These are phyloP conservation scores for Hyposoter dolosus DNA, from an alignment of 2,888 invertebrate species.

Conservation along the genomic window DNA sequence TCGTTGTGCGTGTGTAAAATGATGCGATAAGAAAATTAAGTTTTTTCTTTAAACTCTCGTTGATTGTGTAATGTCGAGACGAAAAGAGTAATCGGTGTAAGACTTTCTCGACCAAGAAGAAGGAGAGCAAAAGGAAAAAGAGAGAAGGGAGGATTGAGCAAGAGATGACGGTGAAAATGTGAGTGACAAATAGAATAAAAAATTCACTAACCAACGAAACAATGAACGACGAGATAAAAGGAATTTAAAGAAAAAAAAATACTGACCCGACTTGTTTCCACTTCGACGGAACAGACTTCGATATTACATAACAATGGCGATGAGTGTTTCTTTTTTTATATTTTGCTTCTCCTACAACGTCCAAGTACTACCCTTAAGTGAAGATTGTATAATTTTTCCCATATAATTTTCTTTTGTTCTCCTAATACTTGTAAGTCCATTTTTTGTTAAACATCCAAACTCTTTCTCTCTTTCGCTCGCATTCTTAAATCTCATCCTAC, in stretches of 20 bases:
- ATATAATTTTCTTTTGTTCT: constrained; percentile 37
- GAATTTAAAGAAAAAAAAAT: background rate
- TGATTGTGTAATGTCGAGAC: constrained; percentile 2
- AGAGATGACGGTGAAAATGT: constrained; percentile 57
- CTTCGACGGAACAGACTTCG: constrained; percentile 59
- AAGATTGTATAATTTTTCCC: constrained; percentile 36
- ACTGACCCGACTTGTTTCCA: constrained; percentile 53
- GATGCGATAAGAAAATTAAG: constrained; percentile 26
- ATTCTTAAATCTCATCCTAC: constrained; percentile 67
- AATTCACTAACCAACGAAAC: background rate
- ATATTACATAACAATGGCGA: constrained; percentile 52
- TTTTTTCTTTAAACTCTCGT: constrained; percentile 9
- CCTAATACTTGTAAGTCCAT: constrained; percentile 24
- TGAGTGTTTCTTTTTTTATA: constrained; percentile 35
- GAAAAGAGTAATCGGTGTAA: constrained; percentile 38
- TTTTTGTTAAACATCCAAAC: constrained; percentile 26
- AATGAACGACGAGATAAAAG: constrained; percentile 37
- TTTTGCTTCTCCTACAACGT: constrained; percentile 41
- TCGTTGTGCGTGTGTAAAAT: background rate
- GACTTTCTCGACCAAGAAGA: constrained; percentile 34
- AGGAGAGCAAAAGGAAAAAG: constrained; percentile 47
- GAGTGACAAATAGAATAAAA: constrained; percentile 51
- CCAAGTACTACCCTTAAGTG: background rate
- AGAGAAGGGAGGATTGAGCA: constrained; percentile 52
- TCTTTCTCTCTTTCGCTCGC: constrained; percentile 38